phyloP scores from a whole-genome alignment of 2,113 vertebrate species.

The Puntigrus tetrazona region DNA sequence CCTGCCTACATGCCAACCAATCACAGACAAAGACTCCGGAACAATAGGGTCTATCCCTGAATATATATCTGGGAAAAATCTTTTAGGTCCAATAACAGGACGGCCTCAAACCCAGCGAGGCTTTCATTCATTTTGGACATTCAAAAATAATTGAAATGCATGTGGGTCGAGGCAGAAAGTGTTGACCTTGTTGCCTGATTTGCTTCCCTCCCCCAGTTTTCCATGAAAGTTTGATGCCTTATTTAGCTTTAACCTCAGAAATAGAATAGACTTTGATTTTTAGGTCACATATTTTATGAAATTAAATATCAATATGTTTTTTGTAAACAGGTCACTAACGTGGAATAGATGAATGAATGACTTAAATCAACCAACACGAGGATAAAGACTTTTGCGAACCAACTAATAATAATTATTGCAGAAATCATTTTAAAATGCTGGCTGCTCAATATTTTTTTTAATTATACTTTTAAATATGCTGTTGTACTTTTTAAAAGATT shows the following conservation, averaged over 20 bases:
- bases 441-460: no score
- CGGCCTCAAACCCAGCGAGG: not conserved
- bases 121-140: not conserved
- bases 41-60: not conserved
- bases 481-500: no score
- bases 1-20: not conserved
- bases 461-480: no score
- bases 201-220: not conserved
- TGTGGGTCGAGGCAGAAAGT: not conserved
- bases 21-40: not conserved
- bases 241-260: not conserved
- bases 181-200: constrained; percentile 1
- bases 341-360: no score
- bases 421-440: no score
- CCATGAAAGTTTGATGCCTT: not conserved
- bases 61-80: not conserved
- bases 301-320: not conserved
- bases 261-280: not conserved
- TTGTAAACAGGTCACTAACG: not conserved
- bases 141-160: not conserved
- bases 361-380: no score
- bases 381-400: no score
- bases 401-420: no score
- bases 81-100: not conserved
- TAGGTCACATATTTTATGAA: not conserved